Conservation (phyloP, 2,888 invertebrate genomes). For the Ormyrus labotus region DNA sequence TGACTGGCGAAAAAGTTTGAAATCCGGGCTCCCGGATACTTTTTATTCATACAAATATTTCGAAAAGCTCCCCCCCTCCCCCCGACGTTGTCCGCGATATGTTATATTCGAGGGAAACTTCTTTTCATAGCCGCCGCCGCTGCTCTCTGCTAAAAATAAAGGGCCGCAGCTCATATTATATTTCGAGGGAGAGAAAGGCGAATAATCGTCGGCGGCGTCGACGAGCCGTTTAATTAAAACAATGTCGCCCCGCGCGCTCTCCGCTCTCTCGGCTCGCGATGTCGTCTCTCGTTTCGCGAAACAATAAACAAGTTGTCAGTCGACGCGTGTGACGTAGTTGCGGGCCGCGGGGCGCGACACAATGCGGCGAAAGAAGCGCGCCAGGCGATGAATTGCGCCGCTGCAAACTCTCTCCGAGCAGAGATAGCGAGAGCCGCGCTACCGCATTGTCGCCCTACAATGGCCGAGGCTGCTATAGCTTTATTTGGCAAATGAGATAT, state of each 20-base stretch:
- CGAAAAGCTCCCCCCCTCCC: slow-evolving; percentile 10
- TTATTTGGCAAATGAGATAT: slow-evolving; percentile 48
- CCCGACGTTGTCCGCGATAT: slow-evolving; percentile 11
- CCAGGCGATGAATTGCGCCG: slow-evolving; percentile 39
- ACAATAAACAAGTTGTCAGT: slow-evolving; percentile 72
- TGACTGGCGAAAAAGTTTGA: slow-evolving; percentile 23
- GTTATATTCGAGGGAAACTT: slow-evolving; percentile 30
- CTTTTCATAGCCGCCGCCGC: slow-evolving; percentile 11
- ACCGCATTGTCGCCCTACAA: slow-evolving; percentile 51
- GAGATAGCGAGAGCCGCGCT: slow-evolving; percentile 27
- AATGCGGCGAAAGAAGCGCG: slow-evolving; percentile 16
- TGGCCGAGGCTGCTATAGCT: slow-evolving; percentile 27
- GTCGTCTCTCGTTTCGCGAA: slow-evolving; percentile 60
- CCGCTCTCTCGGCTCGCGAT: slow-evolving; percentile 63
- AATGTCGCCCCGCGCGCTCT: slow-evolving; percentile 64
- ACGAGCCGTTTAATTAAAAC: slow-evolving; percentile 71
- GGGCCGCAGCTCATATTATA: slow-evolving; percentile 7
- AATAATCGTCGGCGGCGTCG: slow-evolving; percentile 57
- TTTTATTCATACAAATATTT: slow-evolving; percentile 52
- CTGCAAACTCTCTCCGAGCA: not conserved
- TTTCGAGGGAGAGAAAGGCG: slow-evolving; percentile 16
- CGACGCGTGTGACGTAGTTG: slow-evolving; percentile 59
- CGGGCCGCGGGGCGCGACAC: not conserved
- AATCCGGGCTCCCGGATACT: slow-evolving; percentile 14
- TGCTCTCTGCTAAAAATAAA: slow-evolving; percentile 21